Percentiles rank a stretch among this genome's conserved stretches.
phyloP scores from a whole-genome alignment of 2,113 vertebrate genomes.

The Himantopus leucocephalus region DNA sequence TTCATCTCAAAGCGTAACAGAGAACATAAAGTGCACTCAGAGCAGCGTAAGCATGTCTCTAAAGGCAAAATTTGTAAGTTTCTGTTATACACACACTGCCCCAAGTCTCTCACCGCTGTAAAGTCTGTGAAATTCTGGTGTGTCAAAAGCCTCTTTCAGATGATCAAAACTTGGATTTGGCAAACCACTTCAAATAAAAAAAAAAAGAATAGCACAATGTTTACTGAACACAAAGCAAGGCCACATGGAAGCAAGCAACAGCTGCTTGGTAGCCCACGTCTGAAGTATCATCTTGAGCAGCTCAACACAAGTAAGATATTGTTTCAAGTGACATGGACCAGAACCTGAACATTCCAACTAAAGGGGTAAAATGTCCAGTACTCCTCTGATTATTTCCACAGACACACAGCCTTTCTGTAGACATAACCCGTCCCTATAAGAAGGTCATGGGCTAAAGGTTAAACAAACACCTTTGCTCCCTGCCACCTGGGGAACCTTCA shows the following conservation, averaged over 20 bases:
- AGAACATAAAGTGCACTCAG: neutral
- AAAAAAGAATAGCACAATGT: neutral
- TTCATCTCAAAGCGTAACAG: neutral
- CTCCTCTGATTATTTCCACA: neutral
- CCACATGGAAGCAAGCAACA: neutral
- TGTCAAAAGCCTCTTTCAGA: constrained; percentile 81
- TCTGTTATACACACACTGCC: neutral
- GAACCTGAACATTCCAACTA: neutral
- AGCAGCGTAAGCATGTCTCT: neutral
- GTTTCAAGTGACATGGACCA: neutral
- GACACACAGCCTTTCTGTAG: neutral
- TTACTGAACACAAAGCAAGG: neutral
- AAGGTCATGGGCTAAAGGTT: neutral
- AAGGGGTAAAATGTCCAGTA: neutral
- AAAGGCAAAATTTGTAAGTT: neutral
- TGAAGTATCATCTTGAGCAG: neutral
- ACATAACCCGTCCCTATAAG: neutral
- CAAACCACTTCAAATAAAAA: constrained; percentile 69
- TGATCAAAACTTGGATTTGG: constrained; percentile 80
- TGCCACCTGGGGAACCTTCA: neutral
- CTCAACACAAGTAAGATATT: neutral
- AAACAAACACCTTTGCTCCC: neutral
- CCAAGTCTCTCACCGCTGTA: constrained; percentile 77
- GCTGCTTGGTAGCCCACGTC: neutral
- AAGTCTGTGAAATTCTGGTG: constrained; percentile 81